Evolutionary conservation across 2,113 vertebrate species (phyloP).

Genomic region (Cyphomyrus plagiostoma): DNA sequence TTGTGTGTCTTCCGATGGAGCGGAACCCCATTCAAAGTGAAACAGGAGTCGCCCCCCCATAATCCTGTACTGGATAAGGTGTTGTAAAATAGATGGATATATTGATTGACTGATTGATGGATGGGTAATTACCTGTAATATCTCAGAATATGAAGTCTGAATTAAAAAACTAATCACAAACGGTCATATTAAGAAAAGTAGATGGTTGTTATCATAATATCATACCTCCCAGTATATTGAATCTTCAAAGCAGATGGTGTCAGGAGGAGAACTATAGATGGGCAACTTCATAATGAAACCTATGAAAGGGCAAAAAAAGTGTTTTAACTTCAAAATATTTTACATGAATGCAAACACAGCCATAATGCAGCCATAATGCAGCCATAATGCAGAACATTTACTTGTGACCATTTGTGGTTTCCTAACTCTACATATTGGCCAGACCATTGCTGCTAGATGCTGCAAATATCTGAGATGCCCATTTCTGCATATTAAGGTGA

Average conservation of each 20-base stretch:
- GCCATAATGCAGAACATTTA: neutral
- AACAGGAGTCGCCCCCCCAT: neutral
- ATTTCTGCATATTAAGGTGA: neutral
- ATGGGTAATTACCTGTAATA: neutral
- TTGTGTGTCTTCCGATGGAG: neutral
- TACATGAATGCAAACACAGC: neutral
- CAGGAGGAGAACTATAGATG: conserved; percentile 53
- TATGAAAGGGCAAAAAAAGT: conserved; percentile 33
- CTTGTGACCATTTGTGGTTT: neutral
- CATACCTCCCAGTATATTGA: conserved; percentile 72
- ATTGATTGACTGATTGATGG: neutral
- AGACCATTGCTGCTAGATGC: neutral
- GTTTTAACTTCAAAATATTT: neutral
- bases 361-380: neutral
- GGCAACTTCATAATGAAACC: conserved; percentile 69
- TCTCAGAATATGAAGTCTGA: neutral
- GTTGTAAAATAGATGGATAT: neutral
- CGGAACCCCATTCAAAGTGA: neutral
- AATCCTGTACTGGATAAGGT: too few relatives aligned
- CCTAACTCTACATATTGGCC: neutral
- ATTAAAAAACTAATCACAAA: neutral
- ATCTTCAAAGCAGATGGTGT: conserved; percentile 59
- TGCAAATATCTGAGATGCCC: neutral
- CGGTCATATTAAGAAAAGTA: neutral
- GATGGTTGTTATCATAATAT: neutral